Conservation (phyloP, 2,113 vertebrate genomes). For the Mesocricetus auratus region DNA sequence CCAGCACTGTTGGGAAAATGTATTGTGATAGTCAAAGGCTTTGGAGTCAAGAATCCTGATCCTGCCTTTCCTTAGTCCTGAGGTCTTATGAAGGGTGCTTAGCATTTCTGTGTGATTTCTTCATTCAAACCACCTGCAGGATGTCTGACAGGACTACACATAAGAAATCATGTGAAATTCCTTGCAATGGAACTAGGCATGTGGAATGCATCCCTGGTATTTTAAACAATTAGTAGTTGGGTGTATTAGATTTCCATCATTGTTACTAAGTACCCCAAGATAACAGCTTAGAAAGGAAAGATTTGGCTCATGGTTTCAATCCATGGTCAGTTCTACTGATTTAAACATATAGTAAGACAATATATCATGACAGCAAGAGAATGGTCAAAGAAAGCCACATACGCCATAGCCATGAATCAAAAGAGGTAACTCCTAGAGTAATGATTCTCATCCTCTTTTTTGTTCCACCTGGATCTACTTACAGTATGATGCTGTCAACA, state of each 20-base stretch:
- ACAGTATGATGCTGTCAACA: background rate
- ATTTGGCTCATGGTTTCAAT: background rate
- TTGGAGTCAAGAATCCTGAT: background rate
- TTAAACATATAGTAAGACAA: background rate
- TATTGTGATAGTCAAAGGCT: background rate
- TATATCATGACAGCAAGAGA: background rate
- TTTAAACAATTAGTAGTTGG: conserved; percentile 36
- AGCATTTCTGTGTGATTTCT: background rate
- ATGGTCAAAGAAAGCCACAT: background rate
- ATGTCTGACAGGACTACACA: background rate
- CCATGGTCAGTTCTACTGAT: background rate
- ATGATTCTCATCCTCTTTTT: background rate
- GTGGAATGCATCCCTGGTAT: background rate
- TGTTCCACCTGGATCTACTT: background rate
- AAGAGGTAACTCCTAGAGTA: no score
- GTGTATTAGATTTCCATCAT: background rate
- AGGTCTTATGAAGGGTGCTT: background rate
- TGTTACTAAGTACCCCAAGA: background rate
- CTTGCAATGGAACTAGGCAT: background rate
- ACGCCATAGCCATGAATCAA: background rate
- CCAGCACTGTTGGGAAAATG: background rate
- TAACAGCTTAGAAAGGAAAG: background rate
- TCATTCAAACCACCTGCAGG: background rate
- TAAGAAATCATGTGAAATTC: background rate
- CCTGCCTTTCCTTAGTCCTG: background rate